Conservation (phyloP, 2,888 invertebrate species). For the Frankliniella intonsa region DNA sequence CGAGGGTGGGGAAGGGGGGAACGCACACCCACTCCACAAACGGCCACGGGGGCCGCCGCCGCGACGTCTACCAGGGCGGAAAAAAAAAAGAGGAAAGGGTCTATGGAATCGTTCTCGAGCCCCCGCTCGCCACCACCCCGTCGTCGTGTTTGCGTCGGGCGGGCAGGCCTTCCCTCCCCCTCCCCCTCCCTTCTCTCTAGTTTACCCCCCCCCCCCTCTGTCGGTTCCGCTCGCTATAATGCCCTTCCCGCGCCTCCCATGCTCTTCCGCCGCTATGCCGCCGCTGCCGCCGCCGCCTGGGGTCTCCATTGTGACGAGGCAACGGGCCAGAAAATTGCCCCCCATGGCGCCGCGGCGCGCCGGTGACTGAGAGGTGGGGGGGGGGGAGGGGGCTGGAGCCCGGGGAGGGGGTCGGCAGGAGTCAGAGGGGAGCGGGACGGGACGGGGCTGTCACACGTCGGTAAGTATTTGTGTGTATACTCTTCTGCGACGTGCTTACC, state of each 20-base stretch:
- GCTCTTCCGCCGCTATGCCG: not conserved
- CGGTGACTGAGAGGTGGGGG: not conserved
- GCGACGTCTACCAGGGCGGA: not conserved
- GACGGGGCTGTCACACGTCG: not conserved
- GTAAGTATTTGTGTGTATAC: constrained; percentile 27
- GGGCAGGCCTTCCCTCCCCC: not conserved
- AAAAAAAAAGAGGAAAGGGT: too few relatives aligned
- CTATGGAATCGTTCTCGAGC: not conserved
- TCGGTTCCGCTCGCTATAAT: too few relatives aligned
- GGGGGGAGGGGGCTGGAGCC: not conserved
- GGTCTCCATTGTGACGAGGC: constrained; percentile 11
- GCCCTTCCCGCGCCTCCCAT: too few relatives aligned
- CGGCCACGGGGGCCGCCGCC: too few relatives aligned
- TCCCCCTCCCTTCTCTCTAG: not conserved
- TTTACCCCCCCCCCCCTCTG: not conserved
- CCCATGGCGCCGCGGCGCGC: not conserved
- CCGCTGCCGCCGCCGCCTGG: not conserved
- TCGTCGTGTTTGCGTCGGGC: not conserved
- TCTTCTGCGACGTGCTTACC: not conserved
- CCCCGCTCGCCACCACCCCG: not conserved
- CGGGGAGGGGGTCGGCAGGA: not conserved
- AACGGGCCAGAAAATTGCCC: constrained; percentile 24
- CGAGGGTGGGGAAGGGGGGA: too few relatives aligned
- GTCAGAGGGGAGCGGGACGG: not conserved
- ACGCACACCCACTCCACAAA: too few relatives aligned